phyloP scores from a whole-genome alignment of 2,797 vertebrate genomes.

The Denticeps clupeoides region DNA sequence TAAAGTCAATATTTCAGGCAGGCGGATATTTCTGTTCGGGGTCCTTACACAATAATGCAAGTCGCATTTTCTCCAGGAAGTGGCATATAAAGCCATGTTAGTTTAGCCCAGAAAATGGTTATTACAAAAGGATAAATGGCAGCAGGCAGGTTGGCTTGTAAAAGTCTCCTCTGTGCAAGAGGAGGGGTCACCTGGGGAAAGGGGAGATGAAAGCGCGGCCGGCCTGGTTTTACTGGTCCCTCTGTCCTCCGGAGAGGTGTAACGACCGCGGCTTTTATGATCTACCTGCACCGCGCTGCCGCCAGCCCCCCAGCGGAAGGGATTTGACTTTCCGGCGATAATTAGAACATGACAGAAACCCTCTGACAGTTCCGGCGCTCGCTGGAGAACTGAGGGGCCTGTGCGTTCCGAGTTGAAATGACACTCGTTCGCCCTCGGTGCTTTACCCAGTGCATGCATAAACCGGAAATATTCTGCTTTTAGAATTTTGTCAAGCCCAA shows the following conservation, averaged over 20 bases:
- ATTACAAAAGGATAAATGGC: slow-evolving; percentile 56
- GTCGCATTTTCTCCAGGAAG: slow-evolving; percentile 73
- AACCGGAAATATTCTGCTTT: too few species aligned
- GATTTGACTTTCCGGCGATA: slow-evolving; percentile 34
- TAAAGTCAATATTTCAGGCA: slow-evolving; percentile 99
- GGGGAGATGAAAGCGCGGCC: slow-evolving; percentile 9
- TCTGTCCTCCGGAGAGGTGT: slow-evolving; percentile 23
- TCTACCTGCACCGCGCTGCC: slow-evolving; percentile 16
- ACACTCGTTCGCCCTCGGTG: too few species aligned
- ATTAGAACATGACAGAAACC: slow-evolving; percentile 31
- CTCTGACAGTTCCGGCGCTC: slow-evolving; percentile 24
- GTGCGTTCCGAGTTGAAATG: too few species aligned
- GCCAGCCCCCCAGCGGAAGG: slow-evolving; percentile 30
- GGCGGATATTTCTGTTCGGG: slow-evolving; percentile 93
- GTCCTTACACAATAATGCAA: slow-evolving; percentile 81
- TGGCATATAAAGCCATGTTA: slow-evolving; percentile 69
- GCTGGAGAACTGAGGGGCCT: slow-evolving; percentile 5
- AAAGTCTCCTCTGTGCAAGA: slow-evolving; percentile 14
- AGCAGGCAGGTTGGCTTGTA: slow-evolving; percentile 55
- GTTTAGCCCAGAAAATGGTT: slow-evolving; percentile 75
- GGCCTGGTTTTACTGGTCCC: slow-evolving; percentile 31
- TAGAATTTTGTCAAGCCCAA: too few species aligned
- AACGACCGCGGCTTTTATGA: too few species aligned
- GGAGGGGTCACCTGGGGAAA: background rate
- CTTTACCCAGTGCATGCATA: too few species aligned